Percentiles rank a stretch among this genome's conserved stretches.
Conservation (phyloP, 1,140 invertebrate species). For the Lucilia cuprina region DNA sequence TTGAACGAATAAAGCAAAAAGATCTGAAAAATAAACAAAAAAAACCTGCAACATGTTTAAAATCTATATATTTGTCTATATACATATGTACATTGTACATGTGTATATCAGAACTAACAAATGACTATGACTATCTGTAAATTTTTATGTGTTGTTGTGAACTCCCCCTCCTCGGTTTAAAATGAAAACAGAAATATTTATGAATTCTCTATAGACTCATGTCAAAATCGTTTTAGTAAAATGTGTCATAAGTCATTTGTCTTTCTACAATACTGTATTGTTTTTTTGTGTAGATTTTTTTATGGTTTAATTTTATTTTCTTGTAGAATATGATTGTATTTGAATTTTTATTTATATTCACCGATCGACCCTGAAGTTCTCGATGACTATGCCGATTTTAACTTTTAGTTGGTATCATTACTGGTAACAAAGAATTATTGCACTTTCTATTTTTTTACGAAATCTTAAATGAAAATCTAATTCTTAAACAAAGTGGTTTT, state of each 20-base stretch:
- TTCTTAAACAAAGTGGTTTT: no score
- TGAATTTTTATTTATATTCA: not conserved
- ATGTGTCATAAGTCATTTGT: slow-evolving; percentile 9
- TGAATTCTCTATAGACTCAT: not conserved
- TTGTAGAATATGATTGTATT: not conserved
- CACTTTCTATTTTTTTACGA: no score
- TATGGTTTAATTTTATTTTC: not conserved
- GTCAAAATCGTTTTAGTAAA: not conserved
- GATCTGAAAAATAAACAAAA: no score
- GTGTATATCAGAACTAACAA: not conserved
- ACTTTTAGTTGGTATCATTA: no score
- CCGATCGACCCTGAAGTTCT: not conserved
- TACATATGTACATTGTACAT: not conserved
- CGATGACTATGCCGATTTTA: no score
- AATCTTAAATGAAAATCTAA: no score
- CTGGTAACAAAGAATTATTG: no score
- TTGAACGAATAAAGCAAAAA: not conserved
- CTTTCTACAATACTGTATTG: not conserved
- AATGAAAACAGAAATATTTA: slow-evolving; percentile 21
- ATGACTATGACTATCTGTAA: no score
- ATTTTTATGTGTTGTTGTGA: not conserved
- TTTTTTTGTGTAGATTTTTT: not conserved
- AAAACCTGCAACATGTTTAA: not conserved
- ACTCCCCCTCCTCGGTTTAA: not conserved
- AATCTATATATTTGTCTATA: not conserved